Conservation (phyloP, 2,113 vertebrate genomes). For the Synodontis membranacea region DNA sequence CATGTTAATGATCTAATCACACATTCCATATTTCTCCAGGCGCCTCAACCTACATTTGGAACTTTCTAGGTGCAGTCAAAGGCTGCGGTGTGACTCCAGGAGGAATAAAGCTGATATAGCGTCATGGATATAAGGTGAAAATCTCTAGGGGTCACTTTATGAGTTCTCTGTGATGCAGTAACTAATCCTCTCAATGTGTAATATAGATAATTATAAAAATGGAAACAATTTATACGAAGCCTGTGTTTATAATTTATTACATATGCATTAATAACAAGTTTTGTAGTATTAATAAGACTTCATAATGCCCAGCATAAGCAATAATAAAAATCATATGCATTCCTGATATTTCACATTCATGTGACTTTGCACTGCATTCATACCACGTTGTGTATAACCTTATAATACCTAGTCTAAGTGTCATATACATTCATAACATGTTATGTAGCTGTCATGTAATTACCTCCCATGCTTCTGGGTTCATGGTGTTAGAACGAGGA, state of each 20-base stretch:
- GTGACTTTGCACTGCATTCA: too few species aligned
- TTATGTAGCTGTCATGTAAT: too few species aligned
- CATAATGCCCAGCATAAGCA: neutral
- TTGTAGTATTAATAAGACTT: neutral
- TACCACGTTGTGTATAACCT: too few species aligned
- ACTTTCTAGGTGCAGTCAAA: slow-evolving; percentile 5
- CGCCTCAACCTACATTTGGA: slow-evolving; percentile 5
- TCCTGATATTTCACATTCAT: neutral
- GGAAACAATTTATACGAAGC: neutral
- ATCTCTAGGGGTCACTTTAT: neutral
- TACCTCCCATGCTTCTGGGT: too few species aligned
- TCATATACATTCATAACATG: neutral
- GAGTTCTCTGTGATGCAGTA: neutral
- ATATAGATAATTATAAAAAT: neutral
- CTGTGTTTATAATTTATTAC: neutral
- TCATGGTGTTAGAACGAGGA: too few species aligned
- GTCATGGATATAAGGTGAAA: neutral
- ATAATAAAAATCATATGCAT: neutral
- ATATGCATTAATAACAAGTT: neutral
- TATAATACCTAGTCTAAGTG: too few species aligned
- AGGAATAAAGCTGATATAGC: neutral
- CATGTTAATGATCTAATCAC: slow-evolving; percentile 38
- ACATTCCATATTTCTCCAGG: slow-evolving; percentile 38
- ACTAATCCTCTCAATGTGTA: neutral
- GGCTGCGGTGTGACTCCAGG: neutral